phyloP scores from a whole-genome alignment of 2,888 invertebrate species.

The Odontocolon sp. region DNA sequence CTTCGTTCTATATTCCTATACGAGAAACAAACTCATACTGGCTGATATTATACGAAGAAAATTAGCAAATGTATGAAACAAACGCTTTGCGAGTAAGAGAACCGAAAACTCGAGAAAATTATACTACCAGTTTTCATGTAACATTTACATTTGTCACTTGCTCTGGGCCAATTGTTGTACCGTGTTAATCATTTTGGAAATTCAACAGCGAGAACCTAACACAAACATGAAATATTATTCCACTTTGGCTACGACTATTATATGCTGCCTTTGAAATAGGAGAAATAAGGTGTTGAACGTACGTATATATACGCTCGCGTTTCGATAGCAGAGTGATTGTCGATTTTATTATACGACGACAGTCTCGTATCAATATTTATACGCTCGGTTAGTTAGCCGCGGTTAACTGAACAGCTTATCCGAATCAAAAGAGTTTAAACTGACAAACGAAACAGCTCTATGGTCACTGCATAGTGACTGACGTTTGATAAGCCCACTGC shows the following conservation, averaged over 20 bases:
- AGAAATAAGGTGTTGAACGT: not conserved
- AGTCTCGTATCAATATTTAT: conserved; percentile 6
- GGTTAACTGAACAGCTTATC: no score
- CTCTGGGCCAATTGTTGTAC: no score
- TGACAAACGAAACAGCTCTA: not conserved
- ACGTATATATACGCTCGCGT: not conserved
- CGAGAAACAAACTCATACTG: not conserved
- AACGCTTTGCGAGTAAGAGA: not conserved
- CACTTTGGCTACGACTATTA: conserved; percentile 13
- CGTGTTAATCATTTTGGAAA: conserved; percentile 17
- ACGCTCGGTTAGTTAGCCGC: not conserved
- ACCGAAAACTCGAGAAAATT: conserved; percentile 17
- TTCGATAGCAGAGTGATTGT: conserved; percentile 16
- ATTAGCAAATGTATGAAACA: not conserved
- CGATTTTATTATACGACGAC: conserved; percentile 6
- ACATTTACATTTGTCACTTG: no score
- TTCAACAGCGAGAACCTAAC: not conserved
- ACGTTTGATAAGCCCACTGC: conserved; percentile 2
- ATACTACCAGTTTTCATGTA: conserved; percentile 6
- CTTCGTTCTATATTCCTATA: not conserved
- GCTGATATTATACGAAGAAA: not conserved
- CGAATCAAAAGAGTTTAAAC: not conserved
- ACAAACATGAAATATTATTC: conserved; percentile 6
- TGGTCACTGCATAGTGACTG: not conserved
- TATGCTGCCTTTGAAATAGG: not conserved